Conservation (phyloP, 2,797 vertebrate species). For the Columba guinea region DNA sequence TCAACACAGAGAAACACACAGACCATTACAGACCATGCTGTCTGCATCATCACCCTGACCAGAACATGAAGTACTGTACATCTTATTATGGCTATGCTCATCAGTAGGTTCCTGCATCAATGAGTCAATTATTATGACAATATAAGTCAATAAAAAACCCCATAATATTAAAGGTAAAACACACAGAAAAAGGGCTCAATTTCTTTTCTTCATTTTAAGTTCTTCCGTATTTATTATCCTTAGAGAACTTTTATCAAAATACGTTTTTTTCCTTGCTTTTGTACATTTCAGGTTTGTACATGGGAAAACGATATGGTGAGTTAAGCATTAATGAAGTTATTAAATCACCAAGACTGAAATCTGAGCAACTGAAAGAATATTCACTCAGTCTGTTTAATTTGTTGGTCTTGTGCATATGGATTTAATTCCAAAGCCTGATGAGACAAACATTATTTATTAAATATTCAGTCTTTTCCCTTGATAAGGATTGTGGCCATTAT, state of each 20-base stretch:
- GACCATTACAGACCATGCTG: not conserved
- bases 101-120: not conserved
- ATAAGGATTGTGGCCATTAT: not conserved
- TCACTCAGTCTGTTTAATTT: not conserved
- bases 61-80: not conserved
- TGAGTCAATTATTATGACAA: not conserved
- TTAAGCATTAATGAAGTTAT: not conserved
- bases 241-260: not conserved
- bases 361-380: not conserved
- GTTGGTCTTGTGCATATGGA: not conserved
- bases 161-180: not conserved
- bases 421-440: not conserved
- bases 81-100: not conserved
- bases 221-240: not conserved
- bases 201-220: not conserved
- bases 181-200: rapidly evolving
- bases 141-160: not conserved
- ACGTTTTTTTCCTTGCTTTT: not conserved
- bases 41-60: not conserved
- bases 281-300: not conserved
- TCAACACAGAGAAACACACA: not conserved
- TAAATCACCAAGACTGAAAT: not conserved
- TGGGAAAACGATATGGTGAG: not conserved
- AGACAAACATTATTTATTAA: not conserved
- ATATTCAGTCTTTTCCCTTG: not conserved